A percentile compares a stretch with the other conserved stretches of the same genome.
Conservation (phyloP, 2,888 invertebrate species). For the Beris morrisii region DNA sequence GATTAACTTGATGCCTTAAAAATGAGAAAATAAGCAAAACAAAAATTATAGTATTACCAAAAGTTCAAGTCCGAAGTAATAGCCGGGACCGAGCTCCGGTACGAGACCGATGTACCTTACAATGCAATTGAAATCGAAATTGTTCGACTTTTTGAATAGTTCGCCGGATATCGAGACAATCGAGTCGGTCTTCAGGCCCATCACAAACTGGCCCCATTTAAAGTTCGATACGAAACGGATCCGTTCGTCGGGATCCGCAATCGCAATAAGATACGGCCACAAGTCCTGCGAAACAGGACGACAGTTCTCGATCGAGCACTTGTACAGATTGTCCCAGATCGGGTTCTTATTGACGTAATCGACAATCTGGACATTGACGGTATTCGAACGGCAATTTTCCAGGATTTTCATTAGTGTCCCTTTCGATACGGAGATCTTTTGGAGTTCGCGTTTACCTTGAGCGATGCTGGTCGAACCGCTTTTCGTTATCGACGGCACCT, state of each 20-base stretch:
- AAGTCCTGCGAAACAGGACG: conserved; percentile 48
- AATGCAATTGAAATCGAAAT: conserved; percentile 53
- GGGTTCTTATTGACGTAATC: conserved; percentile 44
- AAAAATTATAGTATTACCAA: conserved; percentile 53
- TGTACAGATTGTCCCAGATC: conserved; percentile 47
- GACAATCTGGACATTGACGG: conserved; percentile 44
- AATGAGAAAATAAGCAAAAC: conserved; percentile 16
- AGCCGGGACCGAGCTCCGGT: conserved; percentile 58
- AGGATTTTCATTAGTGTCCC: conserved; percentile 26
- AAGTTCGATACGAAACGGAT: conserved; percentile 57
- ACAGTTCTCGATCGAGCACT: conserved; percentile 45
- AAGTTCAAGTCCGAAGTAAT: conserved; percentile 62
- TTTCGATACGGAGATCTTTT: conserved; percentile 19
- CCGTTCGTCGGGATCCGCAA: conserved; percentile 59
- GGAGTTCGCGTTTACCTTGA: conserved; percentile 15
- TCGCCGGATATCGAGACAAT: conserved; percentile 56
- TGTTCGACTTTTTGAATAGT: conserved; percentile 43
- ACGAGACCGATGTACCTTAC: conserved; percentile 61
- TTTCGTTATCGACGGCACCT: conserved; percentile 1
- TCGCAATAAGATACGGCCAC: conserved; percentile 60
- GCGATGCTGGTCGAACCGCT: background rate
- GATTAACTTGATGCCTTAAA: too few species aligned
- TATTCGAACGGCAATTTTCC: background rate
- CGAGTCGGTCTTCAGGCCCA: conserved; percentile 45
- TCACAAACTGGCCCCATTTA: conserved; percentile 56